phyloP scores from a whole-genome alignment of 2,113 vertebrate genomes.

The Mesoclemmys tuberculata region DNA sequence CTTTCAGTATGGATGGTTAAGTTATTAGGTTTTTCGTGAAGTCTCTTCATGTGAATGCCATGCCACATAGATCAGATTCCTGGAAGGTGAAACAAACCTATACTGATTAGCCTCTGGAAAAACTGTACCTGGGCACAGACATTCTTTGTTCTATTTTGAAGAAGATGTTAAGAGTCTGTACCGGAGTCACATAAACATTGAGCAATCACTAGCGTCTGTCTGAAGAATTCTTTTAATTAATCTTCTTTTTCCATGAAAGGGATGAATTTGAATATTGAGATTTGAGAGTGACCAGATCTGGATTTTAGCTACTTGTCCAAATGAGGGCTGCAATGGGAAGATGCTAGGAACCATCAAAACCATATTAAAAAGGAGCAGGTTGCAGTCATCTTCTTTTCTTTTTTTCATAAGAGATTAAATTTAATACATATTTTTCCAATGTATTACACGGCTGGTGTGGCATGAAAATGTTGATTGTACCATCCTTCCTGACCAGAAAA shows the following conservation, averaged over 20 bases:
- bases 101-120: conserved; percentile 15
- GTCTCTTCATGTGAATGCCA: conserved; percentile 32
- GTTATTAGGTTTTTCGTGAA: background rate
- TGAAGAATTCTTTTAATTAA: conserved; percentile 23
- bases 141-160: background rate
- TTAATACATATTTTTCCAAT: background rate
- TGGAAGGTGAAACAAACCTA: conserved; percentile 10
- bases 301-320: background rate
- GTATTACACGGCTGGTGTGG: background rate
- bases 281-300: background rate
- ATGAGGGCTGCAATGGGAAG: background rate
- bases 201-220: background rate
- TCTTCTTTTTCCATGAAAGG: background rate
- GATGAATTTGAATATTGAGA: background rate
- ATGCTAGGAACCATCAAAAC: background rate
- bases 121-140: background rate
- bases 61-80: conserved; percentile 11
- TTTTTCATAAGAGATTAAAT: background rate
- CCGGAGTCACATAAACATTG: rapidly evolving
- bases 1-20: conserved; percentile 27
- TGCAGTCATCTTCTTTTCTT: background rate
- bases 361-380: background rate
- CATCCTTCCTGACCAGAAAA: background rate
- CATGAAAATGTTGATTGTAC: background rate
- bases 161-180: conserved; percentile 5